These are phyloP conservation scores for Abrostola triplasia DNA, from an alignment of 2,888 invertebrate species.

Conservation along the genomic window DNA sequence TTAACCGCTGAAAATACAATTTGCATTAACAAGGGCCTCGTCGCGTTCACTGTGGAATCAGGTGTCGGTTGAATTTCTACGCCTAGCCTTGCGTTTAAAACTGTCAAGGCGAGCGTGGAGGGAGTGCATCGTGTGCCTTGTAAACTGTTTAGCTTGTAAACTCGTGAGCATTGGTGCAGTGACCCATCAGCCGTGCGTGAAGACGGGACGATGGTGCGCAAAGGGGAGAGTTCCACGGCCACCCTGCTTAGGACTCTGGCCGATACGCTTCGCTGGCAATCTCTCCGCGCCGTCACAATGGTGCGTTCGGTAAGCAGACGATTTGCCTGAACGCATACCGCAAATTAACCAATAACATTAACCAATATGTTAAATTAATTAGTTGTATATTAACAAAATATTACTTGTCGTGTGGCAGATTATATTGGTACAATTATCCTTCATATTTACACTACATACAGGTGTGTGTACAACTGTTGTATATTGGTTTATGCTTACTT, in stretches of 20 bases:
- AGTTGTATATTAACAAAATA: conserved; percentile 8
- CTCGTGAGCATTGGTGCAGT: conserved; percentile 77
- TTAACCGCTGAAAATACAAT: conserved; percentile 61
- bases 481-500: conserved; percentile 49
- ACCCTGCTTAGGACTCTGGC: conserved; percentile 82
- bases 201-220: conserved; percentile 84
- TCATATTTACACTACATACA: conserved; percentile 43
- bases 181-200: conserved; percentile 85
- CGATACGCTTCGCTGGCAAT: conserved; percentile 83
- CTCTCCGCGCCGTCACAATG: conserved; percentile 76
- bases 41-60: conserved; percentile 54
- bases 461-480: conserved; percentile 50
- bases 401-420: conserved; percentile 13
- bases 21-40: conserved; percentile 61
- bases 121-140: conserved; percentile 61
- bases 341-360: conserved; percentile 28
- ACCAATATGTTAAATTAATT: conserved; percentile 11
- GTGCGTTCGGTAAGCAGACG: conserved; percentile 72
- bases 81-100: conserved; percentile 71
- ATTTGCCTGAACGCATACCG: conserved; percentile 46
- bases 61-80: conserved; percentile 54
- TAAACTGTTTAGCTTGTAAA: conserved; percentile 64
- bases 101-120: conserved; percentile 65
- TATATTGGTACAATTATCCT: conserved; percentile 42
- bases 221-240: conserved; percentile 81